Conservation (phyloP, 1,140 invertebrate genomes). For the Dinothrombium tinctorium region DNA sequence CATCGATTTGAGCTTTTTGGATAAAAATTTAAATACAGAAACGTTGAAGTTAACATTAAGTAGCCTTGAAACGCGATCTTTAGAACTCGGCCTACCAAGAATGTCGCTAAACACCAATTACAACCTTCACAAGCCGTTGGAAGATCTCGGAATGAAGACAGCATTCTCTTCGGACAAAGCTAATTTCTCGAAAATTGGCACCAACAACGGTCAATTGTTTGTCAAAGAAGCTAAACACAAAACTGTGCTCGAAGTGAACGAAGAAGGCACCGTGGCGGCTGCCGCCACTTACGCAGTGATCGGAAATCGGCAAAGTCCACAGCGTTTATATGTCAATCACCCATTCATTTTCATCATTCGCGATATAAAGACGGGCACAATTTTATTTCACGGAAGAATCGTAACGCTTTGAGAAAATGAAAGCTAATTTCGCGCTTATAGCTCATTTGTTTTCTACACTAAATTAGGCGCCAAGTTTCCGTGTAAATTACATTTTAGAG, state of each 20-base stretch:
- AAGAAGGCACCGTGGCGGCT: constrained; percentile 46
- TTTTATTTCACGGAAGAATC: constrained; percentile 35
- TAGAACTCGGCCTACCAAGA: not conserved
- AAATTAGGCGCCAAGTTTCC: too few relatives aligned
- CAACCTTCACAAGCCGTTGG: not conserved
- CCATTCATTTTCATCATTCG: constrained; percentile 45
- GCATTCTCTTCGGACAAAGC: not conserved
- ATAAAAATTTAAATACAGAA: not conserved
- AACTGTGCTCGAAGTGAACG: constrained; percentile 50
- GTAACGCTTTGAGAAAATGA: too few relatives aligned
- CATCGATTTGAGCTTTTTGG: not conserved
- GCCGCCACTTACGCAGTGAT: constrained; percentile 34
- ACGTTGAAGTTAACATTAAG: not conserved
- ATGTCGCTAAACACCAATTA: not conserved
- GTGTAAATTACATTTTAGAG: too few relatives aligned
- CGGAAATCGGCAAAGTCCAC: not conserved
- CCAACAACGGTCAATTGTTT: constrained; percentile 20
- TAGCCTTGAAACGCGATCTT: not conserved
- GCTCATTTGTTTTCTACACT: too few relatives aligned
- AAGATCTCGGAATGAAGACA: not conserved
- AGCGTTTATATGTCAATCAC: constrained; percentile 29
- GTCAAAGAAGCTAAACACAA: constrained; percentile 42
- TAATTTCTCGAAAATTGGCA: not conserved
- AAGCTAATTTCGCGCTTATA: too few relatives aligned
- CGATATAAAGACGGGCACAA: constrained; percentile 28